phyloP scores from a whole-genome alignment of 2,797 vertebrate genomes.

The Microhierax caerulescens region DNA sequence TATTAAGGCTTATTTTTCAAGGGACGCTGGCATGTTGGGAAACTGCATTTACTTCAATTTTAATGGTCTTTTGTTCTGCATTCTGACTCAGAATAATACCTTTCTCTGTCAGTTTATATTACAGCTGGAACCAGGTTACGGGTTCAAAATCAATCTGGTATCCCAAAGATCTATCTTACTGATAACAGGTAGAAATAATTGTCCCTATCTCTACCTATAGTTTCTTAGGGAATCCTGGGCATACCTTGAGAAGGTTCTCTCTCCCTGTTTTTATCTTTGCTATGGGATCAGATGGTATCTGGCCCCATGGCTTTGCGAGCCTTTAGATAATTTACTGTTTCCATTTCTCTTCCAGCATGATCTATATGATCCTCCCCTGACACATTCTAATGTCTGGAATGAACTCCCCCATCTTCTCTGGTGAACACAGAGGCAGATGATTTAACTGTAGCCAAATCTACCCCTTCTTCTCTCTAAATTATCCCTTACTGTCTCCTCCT shows the following conservation, averaged over 20 bases:
- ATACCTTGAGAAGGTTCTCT: not conserved
- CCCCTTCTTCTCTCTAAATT: conserved; percentile 21
- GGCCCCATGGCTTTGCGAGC: not conserved
- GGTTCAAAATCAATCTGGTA: not conserved
- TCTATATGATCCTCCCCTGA: conserved; percentile 5
- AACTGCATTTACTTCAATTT: not conserved
- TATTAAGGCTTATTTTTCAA: conserved; percentile 36
- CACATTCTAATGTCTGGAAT: conserved; percentile 21
- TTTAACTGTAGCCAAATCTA: conserved; percentile 28
- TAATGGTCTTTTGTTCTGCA: conserved; percentile 26
- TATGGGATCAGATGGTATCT: conserved; percentile 11
- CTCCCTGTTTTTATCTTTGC: not conserved
- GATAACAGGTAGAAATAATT: not conserved
- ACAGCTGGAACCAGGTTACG: not conserved
- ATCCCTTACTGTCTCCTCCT: conserved; percentile 22
- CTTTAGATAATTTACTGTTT: conserved; percentile 28
- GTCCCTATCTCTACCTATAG: not conserved
- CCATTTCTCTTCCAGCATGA: conserved; percentile 20
- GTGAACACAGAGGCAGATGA: conserved; percentile 26
- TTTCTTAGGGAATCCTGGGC: not conserved
- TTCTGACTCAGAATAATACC: not conserved
- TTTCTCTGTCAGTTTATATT: not conserved
- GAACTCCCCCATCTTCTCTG: not conserved
- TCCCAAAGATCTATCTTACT: not conserved
- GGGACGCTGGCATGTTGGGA: not conserved